phyloP scores from a whole-genome alignment of 2,113 vertebrate genomes.

The Falco punctatus region DNA sequence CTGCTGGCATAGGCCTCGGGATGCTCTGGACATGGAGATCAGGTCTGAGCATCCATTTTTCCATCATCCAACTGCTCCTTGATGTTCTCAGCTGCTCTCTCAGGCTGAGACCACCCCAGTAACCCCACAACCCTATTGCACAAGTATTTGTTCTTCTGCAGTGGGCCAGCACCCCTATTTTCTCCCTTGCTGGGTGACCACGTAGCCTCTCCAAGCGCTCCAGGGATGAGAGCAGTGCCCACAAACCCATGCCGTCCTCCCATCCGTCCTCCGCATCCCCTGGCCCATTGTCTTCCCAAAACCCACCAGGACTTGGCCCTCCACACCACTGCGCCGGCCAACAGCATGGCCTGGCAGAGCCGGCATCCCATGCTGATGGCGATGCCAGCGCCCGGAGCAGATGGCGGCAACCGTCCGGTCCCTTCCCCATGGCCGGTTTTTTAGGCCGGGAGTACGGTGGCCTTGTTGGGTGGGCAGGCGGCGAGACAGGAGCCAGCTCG shows the following conservation, averaged over 20 bases:
- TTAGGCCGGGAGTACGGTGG: not conserved
- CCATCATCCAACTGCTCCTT: not conserved
- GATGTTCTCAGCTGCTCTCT: rapidly evolving
- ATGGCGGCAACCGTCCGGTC: not conserved
- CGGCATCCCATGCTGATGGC: not conserved
- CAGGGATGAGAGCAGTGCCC: rapidly evolving
- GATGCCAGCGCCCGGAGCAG: not conserved
- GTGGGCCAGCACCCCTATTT: not conserved
- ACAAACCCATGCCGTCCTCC: not conserved
- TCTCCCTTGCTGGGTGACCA: not conserved
- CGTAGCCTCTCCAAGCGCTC: rapidly evolving
- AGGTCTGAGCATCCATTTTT: not conserved
- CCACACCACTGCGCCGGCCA: rapidly evolving
- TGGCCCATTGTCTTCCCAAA: not conserved
- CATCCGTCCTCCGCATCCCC: not conserved
- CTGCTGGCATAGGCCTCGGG: rapidly evolving
- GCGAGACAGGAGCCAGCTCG: not conserved
- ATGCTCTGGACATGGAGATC: not conserved
- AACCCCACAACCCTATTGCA: too few relatives aligned
- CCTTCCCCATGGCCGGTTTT: rapidly evolving
- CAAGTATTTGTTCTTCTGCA: not conserved
- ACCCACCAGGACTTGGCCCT: conserved; percentile 21
- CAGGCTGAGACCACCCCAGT: not conserved
- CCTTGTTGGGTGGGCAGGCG: rapidly evolving
- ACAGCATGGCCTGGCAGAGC: not conserved